These are phyloP conservation scores for Cyclopterus lumpus DNA, from an alignment of 2,797 vertebrate genomes.

Conservation along the genomic window DNA sequence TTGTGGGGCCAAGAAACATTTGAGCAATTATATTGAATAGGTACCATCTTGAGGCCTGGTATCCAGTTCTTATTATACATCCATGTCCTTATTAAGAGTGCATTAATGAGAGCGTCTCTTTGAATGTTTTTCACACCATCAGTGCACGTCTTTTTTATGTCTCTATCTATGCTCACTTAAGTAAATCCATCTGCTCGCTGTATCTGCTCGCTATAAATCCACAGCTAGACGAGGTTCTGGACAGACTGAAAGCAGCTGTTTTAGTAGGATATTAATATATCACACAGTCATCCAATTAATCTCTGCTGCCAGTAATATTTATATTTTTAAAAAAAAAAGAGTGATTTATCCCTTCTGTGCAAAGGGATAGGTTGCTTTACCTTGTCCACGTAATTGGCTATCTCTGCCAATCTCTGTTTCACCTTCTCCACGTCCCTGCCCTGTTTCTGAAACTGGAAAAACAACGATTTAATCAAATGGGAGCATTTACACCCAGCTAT, in stretches of 20 bases:
- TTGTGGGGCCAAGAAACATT: neutral
- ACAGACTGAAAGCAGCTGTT: constrained; percentile 67
- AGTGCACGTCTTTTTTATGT: constrained; percentile 25
- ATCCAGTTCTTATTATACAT: neutral
- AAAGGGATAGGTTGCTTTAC: constrained; percentile 79
- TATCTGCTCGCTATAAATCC: constrained; percentile 28
- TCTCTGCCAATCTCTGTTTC: constrained; percentile 96
- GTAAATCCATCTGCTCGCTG: constrained; percentile 42
- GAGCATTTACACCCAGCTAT: constrained; percentile 1
- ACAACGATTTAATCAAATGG: constrained; percentile 35
- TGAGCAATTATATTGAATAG: neutral
- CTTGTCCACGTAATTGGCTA: constrained; percentile 98
- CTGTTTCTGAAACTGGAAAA: constrained; percentile 94
- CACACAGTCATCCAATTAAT: constrained; percentile 69
- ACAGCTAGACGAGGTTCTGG: constrained; percentile 40
- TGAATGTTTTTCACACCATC: constrained; percentile 20
- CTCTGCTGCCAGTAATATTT: constrained; percentile 69
- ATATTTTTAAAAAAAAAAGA: constrained; percentile 75
- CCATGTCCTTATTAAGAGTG: neutral
- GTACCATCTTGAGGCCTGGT: neutral
- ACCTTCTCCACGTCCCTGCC: constrained; percentile 96
- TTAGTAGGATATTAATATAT: constrained; percentile 69
- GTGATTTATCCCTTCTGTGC: constrained; percentile 69
- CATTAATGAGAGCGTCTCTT: neutral
- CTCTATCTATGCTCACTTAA: constrained; percentile 25